Evolutionary conservation across 2,797 vertebrate species (phyloP), one percentile per base, ranked within the genome.

Genomic region (Octomys mimax): DNA sequence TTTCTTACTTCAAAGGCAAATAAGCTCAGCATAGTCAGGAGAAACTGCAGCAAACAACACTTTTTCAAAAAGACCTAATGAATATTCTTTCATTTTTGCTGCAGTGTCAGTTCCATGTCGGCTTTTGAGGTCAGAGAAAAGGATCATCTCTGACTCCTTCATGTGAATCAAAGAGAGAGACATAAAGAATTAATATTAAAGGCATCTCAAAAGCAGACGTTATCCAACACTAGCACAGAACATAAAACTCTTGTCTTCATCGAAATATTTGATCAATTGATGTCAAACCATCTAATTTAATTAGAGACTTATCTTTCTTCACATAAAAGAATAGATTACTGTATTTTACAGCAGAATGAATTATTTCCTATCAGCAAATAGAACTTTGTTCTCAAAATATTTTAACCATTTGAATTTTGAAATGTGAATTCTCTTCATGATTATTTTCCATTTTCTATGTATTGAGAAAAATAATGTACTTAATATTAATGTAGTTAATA

Each of bases 401-500:
- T 95, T 96, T 92, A 96, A 84, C 75, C 24, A 94, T 73, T 91
- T 96, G 62, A 97, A 89, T 77, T 96, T 92, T 89, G 91, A 97
- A 93, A 90, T 66, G 33, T 52, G 90, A 66, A 18, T 71, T 82
- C 2, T 84, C 79, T 70, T 46, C 49, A 92, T 54, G 79, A 26
- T 71, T 80, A 77, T 80, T 90, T 83, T 88, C 36, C 36, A 92
- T 33, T 95, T 96, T 84, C 73, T 89, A 87, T 54, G 33, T 22
- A 87, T 46, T 87, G 39, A 93, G 80, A 95, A 96, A 89, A 96
- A 93, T 49, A 86, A 87, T 89, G 28, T 61, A 81, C 33, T 87
- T 96, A 91, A 71, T 54, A 81, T 33, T 90, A 54, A 54, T 86
- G 62, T 19, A 77, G 73, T 75, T 64, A 81, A 75, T 73, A 87